Evolutionary conservation across 2,888 invertebrate species (phyloP).

Genomic region (Diarsia dahlii): DNA sequence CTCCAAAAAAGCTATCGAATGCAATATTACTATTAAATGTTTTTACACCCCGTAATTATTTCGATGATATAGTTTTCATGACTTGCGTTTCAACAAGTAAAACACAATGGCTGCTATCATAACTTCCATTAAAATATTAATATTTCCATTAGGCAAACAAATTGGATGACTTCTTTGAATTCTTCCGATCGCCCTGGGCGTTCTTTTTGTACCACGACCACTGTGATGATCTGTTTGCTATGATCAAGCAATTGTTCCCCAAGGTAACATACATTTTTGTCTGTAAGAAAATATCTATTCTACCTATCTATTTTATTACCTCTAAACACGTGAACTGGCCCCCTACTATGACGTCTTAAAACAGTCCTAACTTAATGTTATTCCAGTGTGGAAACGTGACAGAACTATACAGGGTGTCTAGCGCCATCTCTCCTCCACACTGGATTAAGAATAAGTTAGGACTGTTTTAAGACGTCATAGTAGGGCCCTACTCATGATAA

Average conservation of each 20-base stretch:
- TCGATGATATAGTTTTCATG: slow-evolving; percentile 19
- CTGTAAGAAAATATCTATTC: not conserved
- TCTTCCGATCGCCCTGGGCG: slow-evolving; percentile 92
- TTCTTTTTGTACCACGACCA: slow-evolving; percentile 92
- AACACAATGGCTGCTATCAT: not conserved
- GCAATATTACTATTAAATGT: not conserved
- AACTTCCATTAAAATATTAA: slow-evolving; percentile 3
- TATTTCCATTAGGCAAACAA: slow-evolving; percentile 81
- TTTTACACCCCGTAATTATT: not conserved
- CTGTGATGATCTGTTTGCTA: slow-evolving; percentile 86
- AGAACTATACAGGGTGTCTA: no score
- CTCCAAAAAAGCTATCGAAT: slow-evolving; percentile 19
- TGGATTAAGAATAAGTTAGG: no score
- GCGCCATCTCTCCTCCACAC: no score
- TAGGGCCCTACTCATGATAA: no score
- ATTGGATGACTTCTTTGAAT: slow-evolving; percentile 92
- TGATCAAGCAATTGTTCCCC: slow-evolving; percentile 84
- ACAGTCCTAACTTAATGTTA: no score
- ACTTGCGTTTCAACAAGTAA: slow-evolving; percentile 26
- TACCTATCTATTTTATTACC: not conserved
- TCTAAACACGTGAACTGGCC: no score
- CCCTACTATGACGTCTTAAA: no score
- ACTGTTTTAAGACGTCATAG: no score
- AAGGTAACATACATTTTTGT: slow-evolving; percentile 74
- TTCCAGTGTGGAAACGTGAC: no score